These are phyloP conservation scores for Fregata magnificens DNA, from an alignment of 2,113 vertebrate species.

Conservation along the genomic window DNA sequence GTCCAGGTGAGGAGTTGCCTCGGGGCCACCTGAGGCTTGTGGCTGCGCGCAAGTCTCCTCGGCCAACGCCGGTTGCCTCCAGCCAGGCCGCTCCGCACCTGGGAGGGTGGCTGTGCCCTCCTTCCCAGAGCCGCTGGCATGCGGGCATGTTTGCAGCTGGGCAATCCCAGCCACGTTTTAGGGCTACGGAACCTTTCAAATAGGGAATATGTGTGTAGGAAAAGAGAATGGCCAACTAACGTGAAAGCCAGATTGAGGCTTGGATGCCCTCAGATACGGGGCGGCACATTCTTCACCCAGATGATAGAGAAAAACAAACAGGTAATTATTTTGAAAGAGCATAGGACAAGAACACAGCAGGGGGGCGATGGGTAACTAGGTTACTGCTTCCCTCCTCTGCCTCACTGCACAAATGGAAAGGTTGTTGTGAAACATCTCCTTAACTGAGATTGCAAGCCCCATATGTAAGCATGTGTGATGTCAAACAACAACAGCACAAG, in stretches of 20 bases:
- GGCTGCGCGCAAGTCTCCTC: too few species aligned
- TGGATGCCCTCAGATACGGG: accelerated
- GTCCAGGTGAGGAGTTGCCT: accelerated
- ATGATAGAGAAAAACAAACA: not conserved
- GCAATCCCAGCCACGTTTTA: accelerated
- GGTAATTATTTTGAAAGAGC: not conserved
- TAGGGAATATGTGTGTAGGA: accelerated
- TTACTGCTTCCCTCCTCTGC: not conserved
- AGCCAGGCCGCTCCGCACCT: too few species aligned
- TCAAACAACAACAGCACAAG: not conserved
- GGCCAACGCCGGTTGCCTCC: not conserved
- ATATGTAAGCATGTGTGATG: not conserved
- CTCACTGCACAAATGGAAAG: not conserved
- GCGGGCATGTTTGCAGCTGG: accelerated
- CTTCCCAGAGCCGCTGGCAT: too few species aligned
- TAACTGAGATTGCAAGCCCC: not conserved
- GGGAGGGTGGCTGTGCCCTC: too few species aligned
- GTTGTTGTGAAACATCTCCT: not conserved
- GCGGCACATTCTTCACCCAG: too few species aligned
- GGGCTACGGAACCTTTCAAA: accelerated
- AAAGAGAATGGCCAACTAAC: accelerated
- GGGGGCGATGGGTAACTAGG: too few species aligned
- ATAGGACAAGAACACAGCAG: too few species aligned
- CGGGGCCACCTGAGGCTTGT: too few species aligned
- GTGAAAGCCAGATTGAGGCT: accelerated